Base-by-base conservation (phyloP, 2,113 vertebrate species). In the Heteronetta atricapilla region DNA sequence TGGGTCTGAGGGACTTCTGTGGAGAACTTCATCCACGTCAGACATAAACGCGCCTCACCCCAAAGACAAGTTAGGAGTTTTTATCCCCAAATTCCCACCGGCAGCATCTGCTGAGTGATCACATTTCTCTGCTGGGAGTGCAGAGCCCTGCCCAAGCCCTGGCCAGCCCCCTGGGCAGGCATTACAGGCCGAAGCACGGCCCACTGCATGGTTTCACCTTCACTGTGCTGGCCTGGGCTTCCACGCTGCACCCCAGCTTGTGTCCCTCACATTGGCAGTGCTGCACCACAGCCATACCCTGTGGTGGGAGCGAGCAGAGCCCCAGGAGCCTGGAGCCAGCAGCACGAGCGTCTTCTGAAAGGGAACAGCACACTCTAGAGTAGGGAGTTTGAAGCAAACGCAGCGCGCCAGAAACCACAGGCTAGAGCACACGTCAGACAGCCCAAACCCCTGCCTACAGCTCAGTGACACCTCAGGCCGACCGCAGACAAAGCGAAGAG, bases 341-440 rank as follows among this genome's bases (percentile, higher is more conserved):
- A 36, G 69, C 69, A 26, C 16, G 1, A 93, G 42, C n/a, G 2
- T 79, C 76, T 94, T 91, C 58, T 80, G 88, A 93, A 93, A 91
- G 92, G 85, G 48, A 95, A 94, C 92, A 96, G 90, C 96, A 94
- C 95, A 96, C 88, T 93, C 90, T 95, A 94, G 92, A 88, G 86
- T 92, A 95, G 77, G 56, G 38, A 95, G 77, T 66, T 73, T 78
- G 91, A 74, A 95, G 89, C 69, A 82, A 74, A 78, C 25, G 50
- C 55, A 81, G 33, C 4, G 52, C 68, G 48, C 82, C 86, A 64
- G 55, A 88, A 92, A 79, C 13, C 68, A 83, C 9, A 10, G 28
- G 64, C 2, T 11, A 14, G 8, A 5, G 34, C 6, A 2, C 19
- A 34, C 1, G 0, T 53, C 68, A 60, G 66, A 29, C 87, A 78